These are phyloP conservation scores for Epirrhoe tristata DNA, from an alignment of 2,888 invertebrate species.

Conservation along the genomic window DNA sequence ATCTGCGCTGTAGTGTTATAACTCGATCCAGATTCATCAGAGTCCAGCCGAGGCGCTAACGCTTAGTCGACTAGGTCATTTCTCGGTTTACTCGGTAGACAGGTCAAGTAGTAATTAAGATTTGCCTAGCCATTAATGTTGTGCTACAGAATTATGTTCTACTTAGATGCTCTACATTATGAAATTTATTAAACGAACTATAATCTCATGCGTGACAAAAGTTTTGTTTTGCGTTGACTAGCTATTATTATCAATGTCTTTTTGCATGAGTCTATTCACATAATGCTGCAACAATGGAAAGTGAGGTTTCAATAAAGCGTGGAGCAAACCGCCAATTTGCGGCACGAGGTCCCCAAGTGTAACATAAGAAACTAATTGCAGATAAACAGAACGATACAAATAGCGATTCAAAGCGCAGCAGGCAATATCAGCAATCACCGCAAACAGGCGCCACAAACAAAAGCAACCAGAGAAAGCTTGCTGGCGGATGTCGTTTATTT, in stretches of 20 bases:
- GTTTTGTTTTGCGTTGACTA: background rate
- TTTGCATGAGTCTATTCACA: slow-evolving; percentile 15
- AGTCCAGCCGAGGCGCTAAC: slow-evolving; percentile 43
- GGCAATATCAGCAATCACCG: slow-evolving; percentile 59
- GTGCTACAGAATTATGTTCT: background rate
- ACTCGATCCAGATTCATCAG: slow-evolving; percentile 67
- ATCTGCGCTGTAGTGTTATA: slow-evolving; percentile 44
- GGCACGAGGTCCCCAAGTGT: slow-evolving; percentile 32
- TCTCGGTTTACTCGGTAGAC: slow-evolving; percentile 30
- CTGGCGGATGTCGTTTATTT: slow-evolving; percentile 59
- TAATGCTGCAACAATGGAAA: slow-evolving; percentile 22
- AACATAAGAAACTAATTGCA: slow-evolving; percentile 39
- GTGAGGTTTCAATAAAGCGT: slow-evolving; percentile 33
- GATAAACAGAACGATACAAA: slow-evolving; percentile 45
- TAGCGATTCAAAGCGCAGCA: slow-evolving; percentile 37
- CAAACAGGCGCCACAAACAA: slow-evolving; percentile 57
- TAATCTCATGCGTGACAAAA: background rate
- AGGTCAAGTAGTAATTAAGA: slow-evolving; percentile 18
- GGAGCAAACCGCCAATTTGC: slow-evolving; percentile 43
- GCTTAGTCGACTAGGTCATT: slow-evolving; percentile 37
- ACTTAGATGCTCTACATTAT: background rate
- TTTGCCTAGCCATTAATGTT: background rate
- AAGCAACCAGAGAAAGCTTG: slow-evolving; percentile 55
- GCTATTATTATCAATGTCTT: background rate
- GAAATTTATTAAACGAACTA: background rate